Percentiles rank a stretch among this genome's conserved stretches.
These are phyloP conservation scores for Potamarius usumacintae DNA, from an alignment of 2,113 vertebrate genomes.

Conservation along the genomic window DNA sequence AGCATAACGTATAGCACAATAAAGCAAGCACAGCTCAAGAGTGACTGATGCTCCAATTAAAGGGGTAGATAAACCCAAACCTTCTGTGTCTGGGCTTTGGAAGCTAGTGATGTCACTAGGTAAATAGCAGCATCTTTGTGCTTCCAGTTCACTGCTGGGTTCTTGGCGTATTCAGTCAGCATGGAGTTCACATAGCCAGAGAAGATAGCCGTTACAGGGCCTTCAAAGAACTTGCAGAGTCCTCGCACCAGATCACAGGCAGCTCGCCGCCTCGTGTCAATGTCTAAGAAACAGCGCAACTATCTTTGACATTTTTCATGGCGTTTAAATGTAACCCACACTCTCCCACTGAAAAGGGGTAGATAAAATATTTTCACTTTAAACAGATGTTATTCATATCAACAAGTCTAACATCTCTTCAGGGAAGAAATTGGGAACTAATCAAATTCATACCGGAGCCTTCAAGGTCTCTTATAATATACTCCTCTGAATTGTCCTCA, in stretches of 20 bases:
- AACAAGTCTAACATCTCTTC: too few species aligned
- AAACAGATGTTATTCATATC: not conserved
- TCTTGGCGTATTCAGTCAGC: slow-evolving; percentile 92
- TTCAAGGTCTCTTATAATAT: slow-evolving; percentile 96
- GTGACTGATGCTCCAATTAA: not conserved
- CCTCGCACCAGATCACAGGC: slow-evolving; percentile 96
- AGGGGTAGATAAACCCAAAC: slow-evolving; percentile 62
- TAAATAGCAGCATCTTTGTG: slow-evolving; percentile 99
- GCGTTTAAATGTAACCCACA: not conserved
- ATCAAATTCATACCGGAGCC: slow-evolving; percentile 84
- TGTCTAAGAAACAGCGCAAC: slow-evolving; percentile 73
- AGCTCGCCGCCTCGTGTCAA: slow-evolving; percentile 94
- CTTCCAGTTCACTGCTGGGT: slow-evolving; percentile 92
- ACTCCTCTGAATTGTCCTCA: slow-evolving; percentile 99
- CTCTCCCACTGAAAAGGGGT: not conserved
- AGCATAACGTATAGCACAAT: not conserved
- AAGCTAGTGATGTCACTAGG: slow-evolving; percentile 94
- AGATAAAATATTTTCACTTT: not conserved
- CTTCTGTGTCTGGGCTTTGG: slow-evolving; percentile 98
- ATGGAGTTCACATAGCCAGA: slow-evolving; percentile 98
- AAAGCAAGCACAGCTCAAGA: not conserved
- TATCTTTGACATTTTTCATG: not conserved
- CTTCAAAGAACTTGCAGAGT: slow-evolving; percentile 96
- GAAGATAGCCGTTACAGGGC: slow-evolving; percentile 94
- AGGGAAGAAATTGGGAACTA: not conserved